Percentiles rank a stretch among this genome's conserved stretches.
Conservation (phyloP, 2,888 invertebrate genomes). For the Platycnemis pennipes region DNA sequence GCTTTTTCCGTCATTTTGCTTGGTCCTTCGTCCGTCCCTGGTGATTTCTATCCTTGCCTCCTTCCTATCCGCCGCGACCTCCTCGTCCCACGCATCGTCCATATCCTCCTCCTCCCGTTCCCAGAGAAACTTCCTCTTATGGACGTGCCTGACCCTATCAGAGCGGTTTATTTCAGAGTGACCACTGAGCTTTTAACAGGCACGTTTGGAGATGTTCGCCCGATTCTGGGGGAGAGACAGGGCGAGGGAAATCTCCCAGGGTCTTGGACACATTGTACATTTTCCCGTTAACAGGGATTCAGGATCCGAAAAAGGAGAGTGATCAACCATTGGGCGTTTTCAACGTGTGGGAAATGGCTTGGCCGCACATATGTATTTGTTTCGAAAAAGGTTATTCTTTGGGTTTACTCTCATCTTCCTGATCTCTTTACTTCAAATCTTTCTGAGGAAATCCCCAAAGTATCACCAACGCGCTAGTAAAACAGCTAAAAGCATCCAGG, state of each 20-base stretch:
- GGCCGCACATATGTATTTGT: background rate
- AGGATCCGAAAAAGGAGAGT: background rate
- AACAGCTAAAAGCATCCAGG: too few relatives aligned
- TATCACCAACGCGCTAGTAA: too few relatives aligned
- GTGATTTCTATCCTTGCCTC: background rate
- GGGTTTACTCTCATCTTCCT: too few relatives aligned
- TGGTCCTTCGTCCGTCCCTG: background rate
- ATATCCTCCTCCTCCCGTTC: background rate
- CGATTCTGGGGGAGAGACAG: background rate
- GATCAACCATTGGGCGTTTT: background rate
- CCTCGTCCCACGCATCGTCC: background rate
- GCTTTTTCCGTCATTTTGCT: background rate
- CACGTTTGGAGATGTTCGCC: background rate
- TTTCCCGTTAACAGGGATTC: constrained; percentile 16
- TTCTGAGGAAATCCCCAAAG: too few relatives aligned
- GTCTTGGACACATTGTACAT: background rate
- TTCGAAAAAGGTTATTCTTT: too few relatives aligned
- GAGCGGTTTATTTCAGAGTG: constrained; percentile 31
- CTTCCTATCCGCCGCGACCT: background rate
- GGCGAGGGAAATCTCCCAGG: constrained; percentile 1
- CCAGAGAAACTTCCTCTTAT: background rate
- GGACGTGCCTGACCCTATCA: constrained; percentile 26
- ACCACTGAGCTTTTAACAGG: constrained; percentile 22
- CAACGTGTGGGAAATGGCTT: background rate
- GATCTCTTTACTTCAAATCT: too few relatives aligned